Percentiles rank a stretch among this genome's conserved stretches.
Evolutionary conservation across 2,797 vertebrate genomes (phyloP).

Genomic region (Serranus cabrilla): DNA sequence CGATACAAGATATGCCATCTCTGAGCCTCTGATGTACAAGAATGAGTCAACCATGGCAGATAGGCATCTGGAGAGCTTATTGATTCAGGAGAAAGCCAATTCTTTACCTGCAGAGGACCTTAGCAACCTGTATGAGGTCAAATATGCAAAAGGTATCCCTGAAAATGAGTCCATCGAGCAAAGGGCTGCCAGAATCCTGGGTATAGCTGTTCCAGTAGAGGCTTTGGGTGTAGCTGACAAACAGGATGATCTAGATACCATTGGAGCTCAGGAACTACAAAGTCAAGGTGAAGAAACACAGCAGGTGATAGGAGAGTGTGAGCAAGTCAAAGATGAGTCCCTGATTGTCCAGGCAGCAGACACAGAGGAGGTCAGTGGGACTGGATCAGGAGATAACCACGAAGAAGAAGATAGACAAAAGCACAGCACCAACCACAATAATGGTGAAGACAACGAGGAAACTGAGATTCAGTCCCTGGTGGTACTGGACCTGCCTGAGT

Average conservation of each 20-base stretch:
- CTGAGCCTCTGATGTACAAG: constrained; percentile 74
- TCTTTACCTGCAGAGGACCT: constrained; percentile 81
- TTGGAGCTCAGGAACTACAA: constrained; percentile 21
- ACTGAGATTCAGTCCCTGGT: constrained; percentile 46
- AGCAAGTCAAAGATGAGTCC: constrained; percentile 69
- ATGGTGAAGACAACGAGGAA: constrained; percentile 29
- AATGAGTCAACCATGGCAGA: constrained; percentile 84
- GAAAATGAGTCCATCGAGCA: constrained; percentile 93
- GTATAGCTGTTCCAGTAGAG: constrained; percentile 94
- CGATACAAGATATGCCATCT: constrained; percentile 57
- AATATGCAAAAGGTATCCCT: constrained; percentile 88
- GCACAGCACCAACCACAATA: constrained; percentile 47
- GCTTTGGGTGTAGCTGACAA: constrained; percentile 85
- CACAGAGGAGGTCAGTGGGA: constrained; percentile 40
- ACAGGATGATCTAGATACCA: constrained; percentile 26
- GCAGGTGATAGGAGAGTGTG: constrained; percentile 70
- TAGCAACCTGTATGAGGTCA: constrained; percentile 86
- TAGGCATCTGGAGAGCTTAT: constrained; percentile 83
- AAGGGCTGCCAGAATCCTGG: constrained; percentile 95
- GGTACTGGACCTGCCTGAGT: constrained; percentile 79
- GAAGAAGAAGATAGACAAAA: constrained; percentile 45
- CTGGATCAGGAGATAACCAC: constrained; percentile 18
- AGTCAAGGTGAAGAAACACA: constrained; percentile 51
- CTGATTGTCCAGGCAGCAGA: constrained; percentile 41
- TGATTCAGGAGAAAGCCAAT: constrained; percentile 84